Evolutionary conservation across 2,113 vertebrate species (phyloP), one percentile per base, ranked within the genome.

Genomic region (Camelus bactrianus): DNA sequence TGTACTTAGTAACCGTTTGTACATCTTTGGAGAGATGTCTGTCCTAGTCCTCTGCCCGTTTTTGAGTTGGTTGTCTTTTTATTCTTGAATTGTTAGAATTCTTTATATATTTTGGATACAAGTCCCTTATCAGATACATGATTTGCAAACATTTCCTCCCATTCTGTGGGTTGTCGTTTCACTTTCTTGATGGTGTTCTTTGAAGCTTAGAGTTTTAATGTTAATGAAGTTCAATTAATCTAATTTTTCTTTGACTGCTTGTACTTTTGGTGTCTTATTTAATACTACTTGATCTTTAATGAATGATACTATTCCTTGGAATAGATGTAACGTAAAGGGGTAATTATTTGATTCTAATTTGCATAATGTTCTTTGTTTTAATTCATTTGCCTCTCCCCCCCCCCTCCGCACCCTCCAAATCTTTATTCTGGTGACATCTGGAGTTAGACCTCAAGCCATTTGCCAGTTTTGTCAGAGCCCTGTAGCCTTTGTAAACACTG

Each of bases 111-210:
- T 77, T 75, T 83, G 32, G 60, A 56, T 70, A 38, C 16, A n/a
- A 80, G 10, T 22, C 30, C 56, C 24, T 73, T 56, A 64, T 65
- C 32, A 11, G 73, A 85, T 50, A 7, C 3, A 13, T 35, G 22
- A 69, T 48, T 48, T 86, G n/a, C 50, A 75, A 54, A 60, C 89
- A 80, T 54, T 73, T 73, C 75, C 13, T 84, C n/a, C 14, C 67
- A 2, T 77, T 67, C 62, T 22, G 13, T 85, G 26, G 13, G 42
- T 75, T 62, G 56, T 89, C 32, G 73, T 80, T 90, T 90, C 50
- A 75, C 42, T 81, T 89, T 85, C 58, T 89, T 54, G n/a, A 67
- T 75, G 30, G 38, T 52, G 17, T 60, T 52, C 77, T 90, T 80
- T 54, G 67, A 91, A 62, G 54, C 65, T 19, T 38, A 48, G 81